Percentiles rank a stretch among this genome's conserved stretches.
phyloP scores from a whole-genome alignment of 2,113 vertebrate genomes.

The Callopanchax toddi region DNA sequence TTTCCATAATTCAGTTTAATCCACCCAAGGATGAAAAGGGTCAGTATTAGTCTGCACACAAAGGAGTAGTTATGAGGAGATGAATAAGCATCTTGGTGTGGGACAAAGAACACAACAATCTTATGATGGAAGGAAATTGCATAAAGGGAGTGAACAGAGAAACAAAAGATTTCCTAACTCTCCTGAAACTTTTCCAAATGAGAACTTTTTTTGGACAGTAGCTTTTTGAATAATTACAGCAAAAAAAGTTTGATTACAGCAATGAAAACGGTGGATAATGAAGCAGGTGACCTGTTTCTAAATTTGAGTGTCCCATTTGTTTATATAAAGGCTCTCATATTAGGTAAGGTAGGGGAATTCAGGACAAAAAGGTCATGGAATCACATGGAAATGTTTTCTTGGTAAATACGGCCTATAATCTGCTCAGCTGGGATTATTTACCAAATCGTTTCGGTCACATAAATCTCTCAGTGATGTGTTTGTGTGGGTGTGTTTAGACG shows the following conservation, averaged over 20 bases:
- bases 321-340: conserved; percentile 1
- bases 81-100: conserved; percentile 32
- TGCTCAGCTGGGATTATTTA: conserved; percentile 53
- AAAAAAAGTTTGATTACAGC: neutral
- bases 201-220: neutral
- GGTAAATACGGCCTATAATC: conserved; percentile 57
- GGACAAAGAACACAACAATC: conserved; percentile 9
- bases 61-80: conserved; percentile 33
- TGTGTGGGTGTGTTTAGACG: neutral
- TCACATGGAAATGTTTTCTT: conserved; percentile 58
- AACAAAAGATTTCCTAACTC: conserved; percentile 6
- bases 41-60: conserved; percentile 31
- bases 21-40: conserved; percentile 43
- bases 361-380: conserved; percentile 21
- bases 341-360: conserved; percentile 18
- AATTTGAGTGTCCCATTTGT: conserved; percentile 41
- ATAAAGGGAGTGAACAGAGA: conserved; percentile 17
- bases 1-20: conserved; percentile 56
- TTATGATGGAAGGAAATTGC: neutral
- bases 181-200: conserved; percentile 3
- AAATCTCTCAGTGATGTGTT: conserved; percentile 23
- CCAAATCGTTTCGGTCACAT: conserved; percentile 44
- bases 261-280: neutral
- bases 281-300: conserved; percentile 19
- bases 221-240: neutral